phyloP scores from a whole-genome alignment of 2,113 vertebrate species.

The Gyps fulvus region DNA sequence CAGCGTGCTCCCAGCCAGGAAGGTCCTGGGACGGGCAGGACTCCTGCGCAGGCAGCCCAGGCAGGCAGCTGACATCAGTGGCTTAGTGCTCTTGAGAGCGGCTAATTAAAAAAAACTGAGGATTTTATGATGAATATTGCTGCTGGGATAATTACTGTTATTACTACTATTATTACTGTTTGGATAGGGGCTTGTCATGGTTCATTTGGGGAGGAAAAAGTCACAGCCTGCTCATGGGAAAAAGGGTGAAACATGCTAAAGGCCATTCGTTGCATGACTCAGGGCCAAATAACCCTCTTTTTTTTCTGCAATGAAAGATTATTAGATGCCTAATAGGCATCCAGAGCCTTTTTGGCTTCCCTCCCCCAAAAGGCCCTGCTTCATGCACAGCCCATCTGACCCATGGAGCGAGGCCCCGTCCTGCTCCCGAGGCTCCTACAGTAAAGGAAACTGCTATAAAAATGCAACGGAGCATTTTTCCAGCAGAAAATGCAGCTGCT shows the following conservation, averaged over 20 bases:
- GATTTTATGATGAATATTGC: constrained; percentile 36
- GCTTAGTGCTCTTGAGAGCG: background rate
- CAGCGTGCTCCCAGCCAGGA: background rate
- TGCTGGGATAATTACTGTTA: constrained; percentile 55
- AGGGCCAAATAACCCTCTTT: background rate
- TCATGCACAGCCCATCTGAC: background rate
- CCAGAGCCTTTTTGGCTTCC: background rate
- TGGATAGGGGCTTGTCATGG: constrained; percentile 38
- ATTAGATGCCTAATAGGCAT: background rate
- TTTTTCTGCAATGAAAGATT: background rate
- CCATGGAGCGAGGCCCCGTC: background rate
- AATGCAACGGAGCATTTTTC: background rate
- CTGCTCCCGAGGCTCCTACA: background rate
- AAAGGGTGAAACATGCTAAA: constrained; percentile 7
- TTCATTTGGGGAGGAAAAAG: constrained; percentile 46
- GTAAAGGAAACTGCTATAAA: background rate
- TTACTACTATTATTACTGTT: constrained; percentile 50
- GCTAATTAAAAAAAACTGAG: background rate
- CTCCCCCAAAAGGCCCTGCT: background rate
- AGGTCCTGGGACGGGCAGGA: background rate
- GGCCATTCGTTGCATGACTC: background rate
- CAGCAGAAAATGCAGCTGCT: constrained; percentile 15
- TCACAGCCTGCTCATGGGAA: constrained; percentile 49
- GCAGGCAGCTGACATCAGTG: background rate
- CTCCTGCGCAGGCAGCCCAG: background rate